phyloP scores from a whole-genome alignment of 2,797 vertebrate species.

The Ficedula albicollis region DNA sequence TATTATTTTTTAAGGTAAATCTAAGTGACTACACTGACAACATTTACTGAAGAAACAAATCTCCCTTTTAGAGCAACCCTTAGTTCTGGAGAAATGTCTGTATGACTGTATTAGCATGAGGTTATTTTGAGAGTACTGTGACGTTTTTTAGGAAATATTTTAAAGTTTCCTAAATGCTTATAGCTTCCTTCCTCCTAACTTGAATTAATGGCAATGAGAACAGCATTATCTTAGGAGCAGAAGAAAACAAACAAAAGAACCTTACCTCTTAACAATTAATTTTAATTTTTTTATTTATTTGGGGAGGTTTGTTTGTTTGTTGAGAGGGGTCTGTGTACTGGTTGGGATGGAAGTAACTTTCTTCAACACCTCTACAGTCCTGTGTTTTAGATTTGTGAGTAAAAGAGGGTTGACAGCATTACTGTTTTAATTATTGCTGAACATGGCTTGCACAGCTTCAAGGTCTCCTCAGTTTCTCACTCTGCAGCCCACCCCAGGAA shows the following conservation, averaged over 20 bases:
- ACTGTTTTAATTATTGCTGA: neutral
- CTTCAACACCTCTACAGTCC: neutral
- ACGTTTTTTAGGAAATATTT: neutral
- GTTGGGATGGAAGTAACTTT: neutral
- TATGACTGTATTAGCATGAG: neutral
- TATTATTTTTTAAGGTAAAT: neutral
- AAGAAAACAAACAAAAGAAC: neutral
- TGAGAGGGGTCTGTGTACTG: rapidly evolving
- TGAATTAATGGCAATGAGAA: neutral
- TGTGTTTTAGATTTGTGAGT: neutral
- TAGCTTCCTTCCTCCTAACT: neutral
- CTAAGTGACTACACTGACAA: neutral
- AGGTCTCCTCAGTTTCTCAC: neutral
- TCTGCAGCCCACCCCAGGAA: neutral
- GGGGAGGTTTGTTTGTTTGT: rapidly evolving
- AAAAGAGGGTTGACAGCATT: neutral
- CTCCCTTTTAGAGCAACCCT: neutral
- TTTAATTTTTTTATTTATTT: neutral
- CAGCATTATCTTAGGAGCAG: neutral
- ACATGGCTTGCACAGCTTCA: neutral
- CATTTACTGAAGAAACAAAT: neutral
- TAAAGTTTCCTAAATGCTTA: neutral
- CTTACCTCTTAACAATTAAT: neutral
- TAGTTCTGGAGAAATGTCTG: neutral
- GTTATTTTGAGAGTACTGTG: neutral